Evolutionary conservation across 2,888 invertebrate species (phyloP).

Genomic region (Phorcus lineatus): DNA sequence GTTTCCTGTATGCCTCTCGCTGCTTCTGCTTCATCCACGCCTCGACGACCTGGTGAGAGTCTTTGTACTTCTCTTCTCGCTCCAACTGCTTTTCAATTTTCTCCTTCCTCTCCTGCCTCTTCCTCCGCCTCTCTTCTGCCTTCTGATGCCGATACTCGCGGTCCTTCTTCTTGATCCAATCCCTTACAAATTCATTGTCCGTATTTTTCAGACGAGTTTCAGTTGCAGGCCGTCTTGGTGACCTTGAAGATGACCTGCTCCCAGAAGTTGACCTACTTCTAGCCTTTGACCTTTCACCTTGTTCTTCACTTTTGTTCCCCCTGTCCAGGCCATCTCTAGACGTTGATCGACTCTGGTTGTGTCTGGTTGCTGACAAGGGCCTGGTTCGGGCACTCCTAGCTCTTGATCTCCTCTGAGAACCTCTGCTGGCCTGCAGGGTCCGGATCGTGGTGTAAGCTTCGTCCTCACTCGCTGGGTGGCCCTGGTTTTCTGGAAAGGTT

Average conservation of each 20-base stretch:
- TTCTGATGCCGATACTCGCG: slow-evolving; percentile 50
- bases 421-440: slow-evolving; percentile 9
- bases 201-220: slow-evolving; percentile 48
- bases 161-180: slow-evolving; percentile 60
- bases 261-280: slow-evolving; percentile 17
- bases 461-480: neutral
- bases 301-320: neutral
- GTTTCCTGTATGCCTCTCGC: slow-evolving; percentile 49
- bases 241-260: neutral
- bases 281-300: neutral
- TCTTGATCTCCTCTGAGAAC: slow-evolving; percentile 8
- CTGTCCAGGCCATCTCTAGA: neutral
- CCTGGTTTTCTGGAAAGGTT: neutral
- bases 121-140: slow-evolving; percentile 53
- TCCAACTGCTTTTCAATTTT: slow-evolving; percentile 52
- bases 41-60: slow-evolving; percentile 54
- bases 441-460: slow-evolving; percentile 27
- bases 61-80: slow-evolving; percentile 46
- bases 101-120: slow-evolving; percentile 54
- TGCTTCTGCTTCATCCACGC: slow-evolving; percentile 62
- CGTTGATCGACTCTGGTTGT: slow-evolving; percentile 4
- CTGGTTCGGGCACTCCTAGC: slow-evolving; percentile 10
- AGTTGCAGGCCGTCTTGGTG: slow-evolving; percentile 3
- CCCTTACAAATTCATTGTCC: slow-evolving; percentile 48
- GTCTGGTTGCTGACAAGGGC: slow-evolving; percentile 36